These are phyloP conservation scores for Phenacoccus solenopsis DNA, from an alignment of 1,140 invertebrate species.

Conservation along the genomic window DNA sequence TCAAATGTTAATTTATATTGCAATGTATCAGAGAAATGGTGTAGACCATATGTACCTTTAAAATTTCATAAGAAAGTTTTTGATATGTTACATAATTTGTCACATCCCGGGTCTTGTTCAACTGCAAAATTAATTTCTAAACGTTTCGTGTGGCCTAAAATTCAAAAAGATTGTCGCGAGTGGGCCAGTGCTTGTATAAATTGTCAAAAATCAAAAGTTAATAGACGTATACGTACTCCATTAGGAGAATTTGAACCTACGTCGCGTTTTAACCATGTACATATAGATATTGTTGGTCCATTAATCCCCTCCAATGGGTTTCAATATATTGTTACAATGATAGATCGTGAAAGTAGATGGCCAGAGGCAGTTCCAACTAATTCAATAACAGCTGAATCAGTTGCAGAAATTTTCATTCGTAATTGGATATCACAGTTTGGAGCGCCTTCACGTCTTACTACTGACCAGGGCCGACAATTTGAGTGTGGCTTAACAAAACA, in stretches of 20 bases:
- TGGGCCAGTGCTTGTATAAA: background rate
- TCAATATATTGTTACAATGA: conserved; percentile 23
- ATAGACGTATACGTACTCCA: background rate
- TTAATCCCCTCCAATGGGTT: conserved; percentile 22
- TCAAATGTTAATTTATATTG: background rate
- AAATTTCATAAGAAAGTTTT: background rate
- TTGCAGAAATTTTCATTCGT: too few species aligned
- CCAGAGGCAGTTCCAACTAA: conserved; percentile 31
- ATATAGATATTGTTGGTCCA: conserved; percentile 33
- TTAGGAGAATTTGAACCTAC: background rate
- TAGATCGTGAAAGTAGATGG: conserved; percentile 31
- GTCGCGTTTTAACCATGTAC: conserved; percentile 12
- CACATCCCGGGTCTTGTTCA: background rate
- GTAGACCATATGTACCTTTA: background rate
- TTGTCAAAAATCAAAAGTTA: background rate
- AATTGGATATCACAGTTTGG: too few species aligned
- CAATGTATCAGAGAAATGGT: background rate
- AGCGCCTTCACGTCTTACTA: too few species aligned
- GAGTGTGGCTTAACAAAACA: too few species aligned
- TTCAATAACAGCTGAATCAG: conserved; percentile 28
- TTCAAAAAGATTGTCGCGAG: background rate
- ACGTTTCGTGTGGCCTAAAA: background rate
- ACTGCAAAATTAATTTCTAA: background rate
- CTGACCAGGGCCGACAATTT: too few species aligned
- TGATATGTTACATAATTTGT: background rate